phyloP scores from a whole-genome alignment of 92 coral and sea anemone genomes.

The Paragorgia papillata region DNA sequence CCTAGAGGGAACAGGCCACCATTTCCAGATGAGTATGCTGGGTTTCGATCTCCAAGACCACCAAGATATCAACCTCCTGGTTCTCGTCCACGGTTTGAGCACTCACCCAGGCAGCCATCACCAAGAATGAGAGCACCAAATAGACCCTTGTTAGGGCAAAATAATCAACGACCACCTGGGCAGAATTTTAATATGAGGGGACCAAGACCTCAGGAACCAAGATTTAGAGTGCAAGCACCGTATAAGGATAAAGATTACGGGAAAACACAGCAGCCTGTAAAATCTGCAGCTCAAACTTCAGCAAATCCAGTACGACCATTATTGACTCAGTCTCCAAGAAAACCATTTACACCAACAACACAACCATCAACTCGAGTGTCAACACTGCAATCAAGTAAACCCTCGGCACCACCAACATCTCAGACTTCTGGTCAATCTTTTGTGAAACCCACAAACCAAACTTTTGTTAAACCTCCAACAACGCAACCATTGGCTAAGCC shows the following conservation, averaged over 20 bases:
- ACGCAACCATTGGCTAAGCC: too few species aligned
- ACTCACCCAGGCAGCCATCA: background rate
- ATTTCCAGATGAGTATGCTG: slow-evolving; percentile 19
- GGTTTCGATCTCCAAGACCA: background rate
- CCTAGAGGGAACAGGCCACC: slow-evolving; percentile 10
- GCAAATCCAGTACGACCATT: background rate
- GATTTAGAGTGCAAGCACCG: background rate
- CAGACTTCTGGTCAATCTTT: background rate
- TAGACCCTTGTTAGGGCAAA: background rate
- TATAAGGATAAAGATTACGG: background rate
- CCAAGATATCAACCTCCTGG: background rate
- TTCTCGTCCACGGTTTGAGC: slow-evolving; percentile 16
- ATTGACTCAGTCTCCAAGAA: background rate
- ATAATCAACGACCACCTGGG: background rate
- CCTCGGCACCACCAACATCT: background rate
- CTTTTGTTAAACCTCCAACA: too few species aligned
- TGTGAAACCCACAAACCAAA: background rate
- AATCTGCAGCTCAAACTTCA: background rate
- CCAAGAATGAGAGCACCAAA: slow-evolving; percentile 11
- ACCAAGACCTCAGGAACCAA: slow-evolving; percentile 16
- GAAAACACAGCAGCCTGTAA: background rate
- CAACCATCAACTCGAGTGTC: background rate
- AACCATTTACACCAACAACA: background rate
- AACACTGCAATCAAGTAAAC: background rate
- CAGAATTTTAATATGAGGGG: background rate